Percentiles rank a stretch among this genome's conserved stretches.
These are phyloP conservation scores for Smutsia gigantea DNA, from an alignment of 2,797 vertebrate species.

Conservation along the genomic window DNA sequence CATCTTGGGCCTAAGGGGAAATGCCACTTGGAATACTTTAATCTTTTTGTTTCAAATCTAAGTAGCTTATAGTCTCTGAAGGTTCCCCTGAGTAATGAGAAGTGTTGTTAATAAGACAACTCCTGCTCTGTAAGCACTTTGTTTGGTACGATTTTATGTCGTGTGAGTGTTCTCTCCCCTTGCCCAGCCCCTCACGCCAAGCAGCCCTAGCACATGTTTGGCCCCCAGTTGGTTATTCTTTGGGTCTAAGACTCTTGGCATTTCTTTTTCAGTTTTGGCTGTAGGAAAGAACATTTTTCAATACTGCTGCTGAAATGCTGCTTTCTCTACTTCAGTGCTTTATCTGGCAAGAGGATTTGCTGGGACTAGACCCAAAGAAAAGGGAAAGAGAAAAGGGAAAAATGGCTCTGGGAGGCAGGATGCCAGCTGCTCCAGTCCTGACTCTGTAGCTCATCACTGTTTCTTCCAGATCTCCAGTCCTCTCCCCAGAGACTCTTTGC, in stretches of 20 bases:
- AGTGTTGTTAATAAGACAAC: neutral
- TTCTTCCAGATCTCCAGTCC: neutral
- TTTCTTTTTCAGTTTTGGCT: slow-evolving; percentile 46
- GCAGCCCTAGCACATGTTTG: neutral
- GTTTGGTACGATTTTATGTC: neutral
- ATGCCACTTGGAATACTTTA: neutral
- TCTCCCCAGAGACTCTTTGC: neutral
- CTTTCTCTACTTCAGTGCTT: slow-evolving; percentile 56
- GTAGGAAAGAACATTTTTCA: slow-evolving; percentile 56
- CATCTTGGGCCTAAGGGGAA: neutral
- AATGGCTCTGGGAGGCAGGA: neutral
- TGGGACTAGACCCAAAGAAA: slow-evolving; percentile 59
- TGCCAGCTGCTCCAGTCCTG: neutral
- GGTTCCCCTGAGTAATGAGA: neutral
- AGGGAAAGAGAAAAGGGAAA: neutral
- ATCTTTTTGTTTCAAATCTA: slow-evolving; percentile 35
- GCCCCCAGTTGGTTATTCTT: slow-evolving; percentile 12
- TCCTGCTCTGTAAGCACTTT: neutral
- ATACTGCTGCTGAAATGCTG: slow-evolving; percentile 43
- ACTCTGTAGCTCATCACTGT: neutral
- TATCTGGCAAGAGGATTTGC: slow-evolving; percentile 53
- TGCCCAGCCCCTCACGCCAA: neutral
- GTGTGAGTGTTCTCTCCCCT: neutral
- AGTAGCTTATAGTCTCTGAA: neutral
- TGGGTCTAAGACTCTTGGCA: slow-evolving; percentile 50